These are phyloP conservation scores for Triplophysa yarkandensis DNA, from an alignment of 2,797 vertebrate species.

Conservation along the genomic window DNA sequence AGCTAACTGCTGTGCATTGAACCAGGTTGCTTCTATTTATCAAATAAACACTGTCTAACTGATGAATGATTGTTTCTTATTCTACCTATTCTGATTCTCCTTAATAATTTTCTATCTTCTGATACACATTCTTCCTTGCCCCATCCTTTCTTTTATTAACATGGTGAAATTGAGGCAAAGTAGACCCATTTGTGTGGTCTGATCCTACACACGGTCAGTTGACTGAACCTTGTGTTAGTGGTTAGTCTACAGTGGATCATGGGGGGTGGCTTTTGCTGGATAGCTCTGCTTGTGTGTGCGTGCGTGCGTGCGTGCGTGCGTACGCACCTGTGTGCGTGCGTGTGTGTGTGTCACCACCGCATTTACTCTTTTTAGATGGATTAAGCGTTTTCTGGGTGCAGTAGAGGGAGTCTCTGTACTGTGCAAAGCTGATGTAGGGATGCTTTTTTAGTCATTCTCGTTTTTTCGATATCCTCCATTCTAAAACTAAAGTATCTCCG, in stretches of 20 bases:
- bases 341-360: slow-evolving; percentile 34
- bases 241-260: slow-evolving; percentile 25
- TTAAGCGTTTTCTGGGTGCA: slow-evolving; percentile 35
- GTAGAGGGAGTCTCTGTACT: slow-evolving; percentile 37
- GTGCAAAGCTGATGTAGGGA: slow-evolving; percentile 18
- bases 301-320: background rate
- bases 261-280: slow-evolving; percentile 26
- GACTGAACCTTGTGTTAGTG: slow-evolving; percentile 31
- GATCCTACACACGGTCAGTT: background rate
- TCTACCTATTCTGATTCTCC: slow-evolving; percentile 42
- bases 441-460: background rate
- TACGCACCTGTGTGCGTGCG: slow-evolving; percentile 8
- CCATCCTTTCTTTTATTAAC: background rate
- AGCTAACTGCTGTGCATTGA: slow-evolving; percentile 53
- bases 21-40: slow-evolving; percentile 53
- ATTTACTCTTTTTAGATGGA: slow-evolving; percentile 39
- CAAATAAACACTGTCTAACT: slow-evolving; percentile 34
- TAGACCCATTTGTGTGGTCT: slow-evolving; percentile 38
- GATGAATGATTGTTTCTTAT: slow-evolving; percentile 37
- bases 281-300: background rate
- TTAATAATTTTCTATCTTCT: slow-evolving; percentile 29
- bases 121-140: background rate
- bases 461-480: slow-evolving; percentile 4
- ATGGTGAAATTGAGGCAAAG: slow-evolving; percentile 15
- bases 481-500: slow-evolving; percentile 29